Base-by-base conservation (phyloP, 2,888 invertebrate genomes). In the Brassicogethes aeneus region DNA sequence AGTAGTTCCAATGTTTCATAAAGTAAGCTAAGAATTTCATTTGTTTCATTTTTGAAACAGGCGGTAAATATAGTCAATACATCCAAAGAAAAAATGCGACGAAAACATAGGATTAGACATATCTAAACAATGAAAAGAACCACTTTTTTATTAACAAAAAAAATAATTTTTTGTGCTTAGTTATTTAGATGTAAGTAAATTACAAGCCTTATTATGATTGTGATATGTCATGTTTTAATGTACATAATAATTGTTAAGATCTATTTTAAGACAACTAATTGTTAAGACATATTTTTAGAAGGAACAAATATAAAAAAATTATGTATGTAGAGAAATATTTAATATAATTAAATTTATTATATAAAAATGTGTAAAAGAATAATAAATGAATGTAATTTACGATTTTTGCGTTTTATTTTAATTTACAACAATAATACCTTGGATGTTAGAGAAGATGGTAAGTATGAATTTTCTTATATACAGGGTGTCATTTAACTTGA, bases 181-280 rank as follows among this genome's bases (percentile, higher is more conserved):
- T 48, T 43, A 43, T 51, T 47, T 41, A 42, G 43, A 33, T 30
- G 29, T 39, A 38, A 41, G 41, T 41, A 47, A 34, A 29, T 43
- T 44, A 47, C 43, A 44, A 55, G 59, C 59, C 59, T 59, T 59
- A 59, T 52, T 56, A 50, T 57, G 53, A 56, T 59, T 59, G 59
- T 59, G 57, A 59, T 59, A 59, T n/a, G n/a, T n/a, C n/a, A 55
- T 48, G 38, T 46, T 45, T 45, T 29, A 40, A 43, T 48, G 43
- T 44, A 46, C 37, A 40, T 37, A 34, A 40, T 42, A 44, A 40
- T 23, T 23, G 23, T 23, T 23, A 23, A 23, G 23, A 5, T 5
- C 5, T 23, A 23, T 23, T 10, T 23, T 23, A 23, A 23, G 23
- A 23, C 23, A 23, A 23, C 23, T 23, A 23, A 23, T 23, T 23